phyloP scores from a whole-genome alignment of 1,140 invertebrate genomes.

The Aplysia californica region DNA sequence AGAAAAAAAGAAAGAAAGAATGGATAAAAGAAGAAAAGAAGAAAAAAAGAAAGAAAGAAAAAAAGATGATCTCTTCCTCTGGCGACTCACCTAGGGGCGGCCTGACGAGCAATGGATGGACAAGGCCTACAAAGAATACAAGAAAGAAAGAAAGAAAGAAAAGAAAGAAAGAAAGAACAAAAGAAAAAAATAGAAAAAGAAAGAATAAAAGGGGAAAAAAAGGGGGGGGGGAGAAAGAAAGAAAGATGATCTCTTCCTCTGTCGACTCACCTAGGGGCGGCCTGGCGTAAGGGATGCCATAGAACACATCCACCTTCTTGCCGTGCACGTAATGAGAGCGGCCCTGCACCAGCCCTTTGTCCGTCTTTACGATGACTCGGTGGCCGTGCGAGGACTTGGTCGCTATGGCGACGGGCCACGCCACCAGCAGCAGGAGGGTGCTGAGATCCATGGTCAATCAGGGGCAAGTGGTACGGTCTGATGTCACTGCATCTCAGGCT shows the following conservation, averaged over 20 bases:
- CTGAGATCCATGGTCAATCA: neutral
- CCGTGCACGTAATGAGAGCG: slow-evolving; percentile 64
- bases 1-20: too few relatives aligned
- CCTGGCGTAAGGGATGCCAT: slow-evolving; percentile 92
- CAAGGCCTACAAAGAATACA: too few relatives aligned
- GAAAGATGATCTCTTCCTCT: neutral
- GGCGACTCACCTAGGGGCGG: too few relatives aligned
- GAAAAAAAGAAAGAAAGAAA: neutral
- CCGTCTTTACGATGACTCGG: slow-evolving; percentile 41
- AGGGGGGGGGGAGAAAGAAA: neutral
- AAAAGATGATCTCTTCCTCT: neutral
- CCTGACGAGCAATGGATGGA: too few relatives aligned
- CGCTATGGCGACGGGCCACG: neutral
- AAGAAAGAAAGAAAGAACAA: neutral
- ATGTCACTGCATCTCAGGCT: neutral
- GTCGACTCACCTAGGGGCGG: slow-evolving; percentile 84
- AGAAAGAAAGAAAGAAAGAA: too few relatives aligned
- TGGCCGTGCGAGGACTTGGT: neutral
- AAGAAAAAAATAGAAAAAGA: neutral
- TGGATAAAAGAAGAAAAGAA: neutral
- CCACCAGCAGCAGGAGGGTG: neutral
- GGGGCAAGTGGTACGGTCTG: neutral
- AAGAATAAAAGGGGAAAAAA: neutral
- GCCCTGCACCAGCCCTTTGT: slow-evolving; percentile 56
- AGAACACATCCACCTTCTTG: slow-evolving; percentile 88